A percentile compares a stretch with the other conserved stretches of the same genome.
Conservation (phyloP, 2,113 vertebrate species). For the Garra rufa region DNA sequence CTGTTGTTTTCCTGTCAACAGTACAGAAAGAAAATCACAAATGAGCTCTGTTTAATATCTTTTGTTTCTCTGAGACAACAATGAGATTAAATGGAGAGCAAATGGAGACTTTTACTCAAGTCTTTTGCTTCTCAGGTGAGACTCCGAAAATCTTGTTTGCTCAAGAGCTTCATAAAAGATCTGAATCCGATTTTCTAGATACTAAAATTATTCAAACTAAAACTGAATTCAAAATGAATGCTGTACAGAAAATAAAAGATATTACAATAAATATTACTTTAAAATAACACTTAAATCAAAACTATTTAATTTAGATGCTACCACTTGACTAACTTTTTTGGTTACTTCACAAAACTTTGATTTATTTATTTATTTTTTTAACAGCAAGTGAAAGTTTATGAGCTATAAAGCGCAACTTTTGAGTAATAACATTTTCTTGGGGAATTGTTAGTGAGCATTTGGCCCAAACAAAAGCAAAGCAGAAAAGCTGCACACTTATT, state of each 20-base stretch:
- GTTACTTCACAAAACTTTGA: background rate
- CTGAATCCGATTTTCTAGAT: background rate
- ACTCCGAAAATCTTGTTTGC: background rate
- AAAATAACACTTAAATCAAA: background rate
- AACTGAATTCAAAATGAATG: background rate
- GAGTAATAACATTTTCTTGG: background rate
- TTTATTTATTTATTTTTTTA: background rate
- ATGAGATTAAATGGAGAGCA: background rate
- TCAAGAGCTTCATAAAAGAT: background rate
- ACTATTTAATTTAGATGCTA: background rate
- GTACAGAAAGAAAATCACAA: background rate
- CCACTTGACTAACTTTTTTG: background rate
- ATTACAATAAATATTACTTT: background rate
- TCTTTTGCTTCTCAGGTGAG: background rate
- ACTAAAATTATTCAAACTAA: background rate
- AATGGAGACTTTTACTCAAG: background rate
- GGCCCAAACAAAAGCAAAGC: background rate
- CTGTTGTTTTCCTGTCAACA: conserved; percentile 2
- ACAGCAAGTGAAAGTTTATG: background rate
- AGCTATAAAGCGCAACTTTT: background rate
- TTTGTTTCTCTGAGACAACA: background rate
- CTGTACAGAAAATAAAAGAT: background rate
- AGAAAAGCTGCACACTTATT: background rate
- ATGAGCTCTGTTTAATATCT: background rate
- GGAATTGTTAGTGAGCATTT: background rate